These are phyloP conservation scores for Actinia tenebrosa DNA, from an alignment of 64 coral and sea anemone genomes.

Conservation along the genomic window DNA sequence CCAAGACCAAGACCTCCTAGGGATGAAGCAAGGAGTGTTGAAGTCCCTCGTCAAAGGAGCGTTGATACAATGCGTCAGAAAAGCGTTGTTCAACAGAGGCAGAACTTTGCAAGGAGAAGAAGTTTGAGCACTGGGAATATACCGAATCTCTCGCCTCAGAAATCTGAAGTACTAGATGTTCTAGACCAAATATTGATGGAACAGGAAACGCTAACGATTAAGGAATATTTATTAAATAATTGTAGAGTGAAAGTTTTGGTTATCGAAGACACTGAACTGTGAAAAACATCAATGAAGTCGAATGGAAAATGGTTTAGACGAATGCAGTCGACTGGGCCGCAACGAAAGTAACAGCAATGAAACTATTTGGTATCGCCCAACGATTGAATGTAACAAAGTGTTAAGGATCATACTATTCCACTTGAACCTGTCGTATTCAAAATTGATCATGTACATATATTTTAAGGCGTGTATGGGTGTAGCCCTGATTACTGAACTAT, in stretches of 20 bases:
- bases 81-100: not conserved
- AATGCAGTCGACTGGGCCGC: not conserved
- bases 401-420: not conserved
- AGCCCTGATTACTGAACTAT: not conserved
- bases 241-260: conserved; percentile 6
- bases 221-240: conserved; percentile 28
- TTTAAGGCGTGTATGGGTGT: not conserved
- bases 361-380: conserved; percentile 3
- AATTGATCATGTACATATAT: not conserved
- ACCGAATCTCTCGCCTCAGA: not conserved
- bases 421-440: not conserved
- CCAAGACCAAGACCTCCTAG: not conserved
- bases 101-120: not conserved
- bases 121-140: conserved; percentile 11
- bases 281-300: not conserved
- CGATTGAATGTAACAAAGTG: not conserved
- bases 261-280: conserved; percentile 18
- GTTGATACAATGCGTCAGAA: not conserved
- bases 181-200: not conserved
- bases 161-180: not conserved
- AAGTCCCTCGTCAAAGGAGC: not conserved
- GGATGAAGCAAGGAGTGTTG: not conserved
- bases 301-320: not conserved
- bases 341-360: not conserved
- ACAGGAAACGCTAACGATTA: conserved; percentile 10